Evolutionary conservation across 2,113 vertebrate genomes (phyloP).

Genomic region (Protobothrops flavoviridis): DNA sequence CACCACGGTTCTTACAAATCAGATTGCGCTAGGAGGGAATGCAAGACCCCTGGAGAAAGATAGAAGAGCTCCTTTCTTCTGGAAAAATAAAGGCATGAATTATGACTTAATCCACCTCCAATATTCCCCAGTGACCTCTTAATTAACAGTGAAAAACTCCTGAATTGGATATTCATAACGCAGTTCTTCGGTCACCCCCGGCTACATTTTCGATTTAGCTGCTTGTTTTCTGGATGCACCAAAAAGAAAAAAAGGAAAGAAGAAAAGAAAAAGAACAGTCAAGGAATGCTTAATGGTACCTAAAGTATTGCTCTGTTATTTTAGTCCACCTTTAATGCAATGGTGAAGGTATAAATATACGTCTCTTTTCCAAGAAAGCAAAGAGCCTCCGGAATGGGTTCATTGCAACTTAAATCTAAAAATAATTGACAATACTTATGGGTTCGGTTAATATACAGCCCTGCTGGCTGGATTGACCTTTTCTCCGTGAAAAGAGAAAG

Average conservation of each 20-base stretch:
- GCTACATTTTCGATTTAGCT: neutral
- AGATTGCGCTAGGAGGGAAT: neutral
- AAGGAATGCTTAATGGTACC: neutral
- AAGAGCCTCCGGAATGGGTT: neutral
- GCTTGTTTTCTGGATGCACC: neutral
- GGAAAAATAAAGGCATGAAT: neutral
- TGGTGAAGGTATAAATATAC: neutral
- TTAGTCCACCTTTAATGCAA: neutral
- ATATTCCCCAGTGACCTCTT: neutral
- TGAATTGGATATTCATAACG: neutral
- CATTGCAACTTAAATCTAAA: neutral
- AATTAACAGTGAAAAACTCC: neutral
- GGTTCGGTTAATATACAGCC: neutral
- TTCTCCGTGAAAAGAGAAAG: neutral
- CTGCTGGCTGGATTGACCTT: constrained; percentile 9
- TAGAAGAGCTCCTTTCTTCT: neutral
- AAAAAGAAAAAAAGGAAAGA: neutral
- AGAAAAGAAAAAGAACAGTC: neutral
- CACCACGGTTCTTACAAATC: neutral
- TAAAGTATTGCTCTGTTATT: neutral
- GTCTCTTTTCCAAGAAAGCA: neutral
- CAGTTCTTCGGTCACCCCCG: neutral
- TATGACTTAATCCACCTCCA: neutral
- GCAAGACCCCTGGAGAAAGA: neutral
- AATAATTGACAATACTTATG: neutral